These are phyloP conservation scores for Fringilla coelebs DNA, from an alignment of 2,797 vertebrate genomes.

Conservation along the genomic window DNA sequence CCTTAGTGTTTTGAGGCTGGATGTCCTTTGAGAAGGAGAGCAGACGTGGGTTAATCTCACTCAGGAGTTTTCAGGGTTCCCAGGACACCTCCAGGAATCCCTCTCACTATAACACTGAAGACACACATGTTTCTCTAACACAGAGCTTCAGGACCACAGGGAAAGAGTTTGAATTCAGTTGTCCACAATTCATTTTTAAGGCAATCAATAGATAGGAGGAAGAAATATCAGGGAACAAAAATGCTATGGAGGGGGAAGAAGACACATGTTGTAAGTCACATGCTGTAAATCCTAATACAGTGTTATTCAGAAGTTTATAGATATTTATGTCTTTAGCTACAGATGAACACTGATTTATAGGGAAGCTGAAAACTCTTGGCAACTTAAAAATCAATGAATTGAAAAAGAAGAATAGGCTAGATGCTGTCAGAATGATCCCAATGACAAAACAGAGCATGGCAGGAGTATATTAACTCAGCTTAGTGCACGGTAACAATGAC, in stretches of 20 bases:
- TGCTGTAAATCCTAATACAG: neutral
- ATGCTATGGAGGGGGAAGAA: neutral
- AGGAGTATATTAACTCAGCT: neutral
- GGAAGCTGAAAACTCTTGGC: neutral
- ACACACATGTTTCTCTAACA: neutral
- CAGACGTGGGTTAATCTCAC: neutral
- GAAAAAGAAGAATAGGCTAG: neutral
- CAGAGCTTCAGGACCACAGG: neutral
- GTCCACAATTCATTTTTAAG: neutral
- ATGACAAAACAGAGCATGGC: neutral
- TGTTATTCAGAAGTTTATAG: neutral
- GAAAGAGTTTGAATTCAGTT: neutral
- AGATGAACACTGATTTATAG: neutral
- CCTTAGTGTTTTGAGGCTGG: neutral
- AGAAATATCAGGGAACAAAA: neutral
- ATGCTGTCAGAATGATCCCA: neutral
- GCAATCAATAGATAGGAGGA: neutral
- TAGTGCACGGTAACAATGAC: neutral
- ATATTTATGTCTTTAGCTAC: neutral
- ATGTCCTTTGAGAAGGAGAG: neutral
- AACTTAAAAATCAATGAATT: neutral
- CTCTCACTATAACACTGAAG: neutral
- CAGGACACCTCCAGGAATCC: neutral
- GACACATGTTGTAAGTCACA: neutral
- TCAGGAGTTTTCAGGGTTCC: neutral